Base-by-base conservation (phyloP, 2,113 vertebrate species). In the Corythornis madagascariensis region DNA sequence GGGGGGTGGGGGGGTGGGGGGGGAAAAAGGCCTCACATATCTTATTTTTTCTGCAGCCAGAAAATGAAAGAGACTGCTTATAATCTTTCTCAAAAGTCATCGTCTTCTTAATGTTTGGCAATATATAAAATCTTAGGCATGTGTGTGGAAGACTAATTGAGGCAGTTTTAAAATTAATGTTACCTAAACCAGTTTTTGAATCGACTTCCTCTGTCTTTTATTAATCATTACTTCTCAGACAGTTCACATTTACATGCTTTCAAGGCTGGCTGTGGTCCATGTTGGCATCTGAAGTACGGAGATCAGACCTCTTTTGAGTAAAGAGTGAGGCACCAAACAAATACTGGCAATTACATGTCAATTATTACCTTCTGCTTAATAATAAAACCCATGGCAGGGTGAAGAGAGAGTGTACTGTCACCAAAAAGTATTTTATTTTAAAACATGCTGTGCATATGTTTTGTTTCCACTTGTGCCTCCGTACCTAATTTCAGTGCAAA, bases 191-290 rank as follows among this genome's bases (percentile, higher is more conserved):
- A 78, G 75, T 50, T 86, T 94, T 93, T 86, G n/a, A 92, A 76
- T 89, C 66, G 45, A 43, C 38, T 92, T 92, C 64, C 64, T 80
- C 31, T 70, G 65, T 91, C 64, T 95, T 93, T 80, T 94, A 81
- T 93, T 95, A 90, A 94, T 96, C 55, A 71, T 92, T 90, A 78
- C 70, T 86, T 89, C 74, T 61, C 42, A 79, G 67, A 63, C 63
- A 91, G 71, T 91, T 85, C 82, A 71, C 35, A 85, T 94, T 80
- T 92, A 40, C 81, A 48, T 65, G 43, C 64, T 83, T 92, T 56
- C 53, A 92, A 66, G 83, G 26, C 78, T 93, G 92, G 93, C 91
- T 95, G 38, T 87, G 63, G 83, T 92, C 92, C 71, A 40, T 16
- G 19, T 80, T 92, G 84, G 81, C 71, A 76, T 82, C 86, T 76